Evolutionary conservation across 2,888 invertebrate species (phyloP), one percentile per base, ranked within the genome.

Genomic region (Eristalis pertinax): DNA sequence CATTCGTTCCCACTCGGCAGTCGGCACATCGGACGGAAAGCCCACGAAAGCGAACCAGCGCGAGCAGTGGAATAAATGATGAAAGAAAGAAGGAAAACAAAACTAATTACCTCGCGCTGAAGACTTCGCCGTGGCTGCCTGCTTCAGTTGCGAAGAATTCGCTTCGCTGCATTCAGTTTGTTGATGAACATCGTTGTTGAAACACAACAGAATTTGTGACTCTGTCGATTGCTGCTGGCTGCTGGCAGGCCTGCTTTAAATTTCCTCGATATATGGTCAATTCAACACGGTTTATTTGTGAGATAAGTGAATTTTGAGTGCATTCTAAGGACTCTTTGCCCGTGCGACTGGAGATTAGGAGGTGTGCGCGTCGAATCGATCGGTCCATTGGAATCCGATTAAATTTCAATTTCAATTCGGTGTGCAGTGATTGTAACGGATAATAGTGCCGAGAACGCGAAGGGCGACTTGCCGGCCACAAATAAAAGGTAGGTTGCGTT

Each of bases 151-250:
- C 60, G 19, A 80, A 87, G 69, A 87, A 87, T 87, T 84, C 76
- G 87, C 87, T 84, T 73, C 79, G 90, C 89, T 90, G 90, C 90
- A 90, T 88, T 90, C 89, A 89, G 90, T 90, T 89, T 88, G 89
- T 89, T 89, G 89, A 84, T 89, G 89, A 90, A 87, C 87, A 67
- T 87, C 89, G 89, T 89, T 89, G 87, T 73, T 89, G 69, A 84
- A 84, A 84, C 64, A 73, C 70, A 79, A 67, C 74, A 35, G 2
- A 63, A 74, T 38, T n/a, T 41, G 15, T 60, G 41, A 73, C 79
- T 72, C 62, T 50, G 11, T 35, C 19, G 10, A 60, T 43, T 24
- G n/a, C 32, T 24, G 60, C 15, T 50, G 19, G 19, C 50, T 50
- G 50, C 1, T n/a, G n/a, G n/a, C 19, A 19, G 50, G 43, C 43